Evolutionary conservation across 1,140 invertebrate genomes (phyloP).

Genomic region (Aphaenogaster floridana): DNA sequence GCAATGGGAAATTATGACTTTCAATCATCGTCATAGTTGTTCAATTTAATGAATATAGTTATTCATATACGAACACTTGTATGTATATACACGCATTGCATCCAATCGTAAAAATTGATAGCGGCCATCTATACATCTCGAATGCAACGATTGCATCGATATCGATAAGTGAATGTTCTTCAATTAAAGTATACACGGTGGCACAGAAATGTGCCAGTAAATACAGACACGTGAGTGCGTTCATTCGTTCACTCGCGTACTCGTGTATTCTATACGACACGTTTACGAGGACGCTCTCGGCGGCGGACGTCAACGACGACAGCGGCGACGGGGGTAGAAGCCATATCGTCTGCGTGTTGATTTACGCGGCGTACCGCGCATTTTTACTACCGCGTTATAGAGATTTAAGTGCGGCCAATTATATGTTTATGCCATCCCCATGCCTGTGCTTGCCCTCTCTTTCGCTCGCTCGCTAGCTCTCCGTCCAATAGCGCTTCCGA

Average conservation of each 20-base stretch:
- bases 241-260: constrained; percentile 41
- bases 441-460: constrained; percentile 45
- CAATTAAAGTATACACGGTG: background rate
- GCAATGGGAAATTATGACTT: background rate
- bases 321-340: constrained; percentile 39
- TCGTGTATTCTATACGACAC: constrained; percentile 60
- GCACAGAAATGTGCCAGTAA: background rate
- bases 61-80: background rate
- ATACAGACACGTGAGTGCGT: background rate
- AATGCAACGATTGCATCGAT: background rate
- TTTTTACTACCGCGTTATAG: constrained; percentile 85
- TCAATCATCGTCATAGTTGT: background rate
- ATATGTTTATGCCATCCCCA: constrained; percentile 82
- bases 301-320: constrained; percentile 14
- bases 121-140: background rate
- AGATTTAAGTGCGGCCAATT: constrained; percentile 86
- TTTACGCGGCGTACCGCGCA: constrained; percentile 83
- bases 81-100: background rate
- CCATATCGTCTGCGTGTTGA: constrained; percentile 84
- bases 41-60: background rate
- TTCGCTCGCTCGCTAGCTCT: constrained; percentile 6
- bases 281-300: constrained; percentile 70
- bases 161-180: constrained; percentile 1
- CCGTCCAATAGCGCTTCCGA: constrained; percentile 40
- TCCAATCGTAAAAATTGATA: background rate